Evolutionary conservation across 1,140 invertebrate species (phyloP).

Genomic region (Drosophila pseudoananassae): DNA sequence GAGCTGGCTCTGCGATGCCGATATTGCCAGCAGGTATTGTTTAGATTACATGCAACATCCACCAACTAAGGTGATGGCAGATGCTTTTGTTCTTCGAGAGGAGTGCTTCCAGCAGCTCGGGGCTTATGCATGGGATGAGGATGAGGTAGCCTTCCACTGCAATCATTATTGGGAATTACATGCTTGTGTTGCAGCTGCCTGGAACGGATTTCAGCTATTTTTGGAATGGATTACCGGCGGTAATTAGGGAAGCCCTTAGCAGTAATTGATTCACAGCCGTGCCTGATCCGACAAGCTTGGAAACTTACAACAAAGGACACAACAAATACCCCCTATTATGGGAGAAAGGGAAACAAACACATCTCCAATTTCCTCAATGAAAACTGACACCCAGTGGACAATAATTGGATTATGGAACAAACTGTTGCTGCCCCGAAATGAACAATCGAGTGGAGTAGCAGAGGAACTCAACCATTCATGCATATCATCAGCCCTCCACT

Average conservation of each 20-base stretch:
- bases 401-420: constrained; percentile 70
- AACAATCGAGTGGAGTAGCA: constrained; percentile 19
- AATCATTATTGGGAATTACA: constrained; percentile 74
- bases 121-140: background rate
- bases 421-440: constrained; percentile 34
- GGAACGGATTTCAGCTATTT: constrained; percentile 24
- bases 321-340: constrained; percentile 10
- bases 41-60: constrained; percentile 65
- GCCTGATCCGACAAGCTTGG: constrained; percentile 4
- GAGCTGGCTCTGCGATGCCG: constrained; percentile 17
- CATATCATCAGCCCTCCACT: constrained; percentile 39
- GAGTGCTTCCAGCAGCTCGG: background rate
- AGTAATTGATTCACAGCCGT: constrained; percentile 42
- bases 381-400: constrained; percentile 69
- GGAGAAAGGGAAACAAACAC: constrained; percentile 9
- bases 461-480: constrained; percentile 35
- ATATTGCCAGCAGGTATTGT: constrained; percentile 65
- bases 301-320: no score
- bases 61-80: constrained; percentile 33
- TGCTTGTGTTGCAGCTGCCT: constrained; percentile 33
- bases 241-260: constrained; percentile 33
- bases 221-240: constrained; percentile 28
- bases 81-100: constrained; percentile 47
- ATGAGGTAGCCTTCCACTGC: constrained; percentile 23
- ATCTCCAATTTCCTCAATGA: constrained; percentile 59